Conservation (phyloP, 2,797 vertebrate species). For the Pseudochromis fuscus region DNA sequence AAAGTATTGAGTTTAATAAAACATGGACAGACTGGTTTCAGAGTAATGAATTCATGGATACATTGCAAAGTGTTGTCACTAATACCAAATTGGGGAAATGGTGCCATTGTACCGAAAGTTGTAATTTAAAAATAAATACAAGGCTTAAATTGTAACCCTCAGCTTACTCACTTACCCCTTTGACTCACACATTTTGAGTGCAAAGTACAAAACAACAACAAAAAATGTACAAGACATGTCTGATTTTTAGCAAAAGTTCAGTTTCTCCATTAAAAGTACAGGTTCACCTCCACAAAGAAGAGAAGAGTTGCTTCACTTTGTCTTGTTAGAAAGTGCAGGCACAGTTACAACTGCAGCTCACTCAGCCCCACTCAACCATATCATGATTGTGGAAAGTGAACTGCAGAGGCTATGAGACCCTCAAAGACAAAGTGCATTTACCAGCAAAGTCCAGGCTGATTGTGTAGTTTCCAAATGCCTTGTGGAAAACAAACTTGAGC, state of each 20-base stretch:
- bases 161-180: too few species aligned
- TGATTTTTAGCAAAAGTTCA: conserved; percentile 10
- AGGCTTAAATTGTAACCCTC: too few species aligned
- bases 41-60: too few species aligned
- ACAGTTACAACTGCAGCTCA: not conserved
- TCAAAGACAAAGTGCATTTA: conserved; percentile 16
- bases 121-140: too few species aligned
- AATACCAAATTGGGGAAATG: too few species aligned
- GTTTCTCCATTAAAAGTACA: not conserved
- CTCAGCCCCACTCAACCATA: conserved; percentile 11
- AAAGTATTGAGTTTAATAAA: too few species aligned
- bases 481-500: not conserved
- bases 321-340: conserved; percentile 18
- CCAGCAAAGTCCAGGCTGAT: conserved; percentile 8
- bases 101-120: too few species aligned
- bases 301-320: not conserved
- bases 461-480: conserved; percentile 11
- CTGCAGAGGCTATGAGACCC: conserved; percentile 11
- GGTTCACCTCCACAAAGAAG: not conserved
- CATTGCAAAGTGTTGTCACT: too few species aligned
- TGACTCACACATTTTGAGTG: not conserved
- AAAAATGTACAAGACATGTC: not conserved
- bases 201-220: not conserved
- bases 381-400: not conserved
- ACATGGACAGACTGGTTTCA: too few species aligned